Evolutionary conservation across 2,888 invertebrate genomes (phyloP).

Genomic region (Drosophila sordidapex): DNA sequence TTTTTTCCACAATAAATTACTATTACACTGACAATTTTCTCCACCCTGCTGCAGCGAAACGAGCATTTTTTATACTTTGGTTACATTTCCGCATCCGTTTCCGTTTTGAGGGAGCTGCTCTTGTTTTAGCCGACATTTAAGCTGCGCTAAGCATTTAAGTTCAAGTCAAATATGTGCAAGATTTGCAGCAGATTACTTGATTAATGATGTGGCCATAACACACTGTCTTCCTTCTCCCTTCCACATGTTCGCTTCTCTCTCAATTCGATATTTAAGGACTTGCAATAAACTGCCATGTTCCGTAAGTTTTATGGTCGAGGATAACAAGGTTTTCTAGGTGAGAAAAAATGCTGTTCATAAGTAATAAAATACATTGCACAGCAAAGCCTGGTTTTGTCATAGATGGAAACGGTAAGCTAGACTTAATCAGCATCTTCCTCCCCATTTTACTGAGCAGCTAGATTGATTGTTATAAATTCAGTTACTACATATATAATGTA

Average conservation of each 20-base stretch:
- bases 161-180: constrained; percentile 62
- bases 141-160: constrained; percentile 59
- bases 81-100: constrained; percentile 56
- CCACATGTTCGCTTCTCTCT: background rate
- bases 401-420: background rate
- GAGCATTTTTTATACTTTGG: constrained; percentile 68
- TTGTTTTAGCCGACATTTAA: constrained; percentile 41
- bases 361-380: background rate
- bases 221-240: background rate
- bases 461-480: no score
- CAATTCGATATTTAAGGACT: background rate
- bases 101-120: constrained; percentile 5
- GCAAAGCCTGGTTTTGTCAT: background rate
- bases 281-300: background rate
- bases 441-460: no score
- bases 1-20: constrained; percentile 75
- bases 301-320: background rate
- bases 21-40: constrained; percentile 72
- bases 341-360: background rate
- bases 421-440: background rate
- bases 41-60: constrained; percentile 14
- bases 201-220: constrained; percentile 46
- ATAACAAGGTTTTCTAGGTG: background rate
- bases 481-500: background rate
- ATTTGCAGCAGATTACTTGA: constrained; percentile 60